A percentile compares a stretch with the other conserved stretches of the same genome.
Evolutionary conservation across 2,797 vertebrate genomes (phyloP).

Genomic region (Graptemys geographica): DNA sequence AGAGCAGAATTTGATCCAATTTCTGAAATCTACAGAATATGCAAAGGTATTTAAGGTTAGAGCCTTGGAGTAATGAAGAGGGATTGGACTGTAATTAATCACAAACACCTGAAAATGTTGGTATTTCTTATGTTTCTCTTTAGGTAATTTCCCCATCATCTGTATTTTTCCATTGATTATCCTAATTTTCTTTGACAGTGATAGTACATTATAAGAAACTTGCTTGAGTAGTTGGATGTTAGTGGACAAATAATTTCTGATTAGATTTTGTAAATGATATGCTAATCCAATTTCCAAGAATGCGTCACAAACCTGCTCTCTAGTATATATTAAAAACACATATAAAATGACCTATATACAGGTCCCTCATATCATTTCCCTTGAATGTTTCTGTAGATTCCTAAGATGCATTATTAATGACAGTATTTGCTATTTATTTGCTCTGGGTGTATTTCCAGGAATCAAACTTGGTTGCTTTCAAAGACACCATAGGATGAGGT

Average conservation of each 20-base stretch:
- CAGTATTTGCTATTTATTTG: not conserved
- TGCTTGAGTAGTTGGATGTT: not conserved
- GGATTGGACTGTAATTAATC: not conserved
- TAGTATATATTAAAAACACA: not conserved
- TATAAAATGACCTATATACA: not conserved
- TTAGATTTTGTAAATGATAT: not conserved
- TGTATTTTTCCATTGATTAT: not conserved
- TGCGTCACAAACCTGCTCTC: not conserved
- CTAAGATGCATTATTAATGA: constrained; percentile 4
- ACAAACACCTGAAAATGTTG: not conserved
- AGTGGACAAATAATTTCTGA: not conserved
- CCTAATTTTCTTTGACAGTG: not conserved
- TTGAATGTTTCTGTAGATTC: not conserved
- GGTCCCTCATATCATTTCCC: not conserved
- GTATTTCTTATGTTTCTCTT: not conserved
- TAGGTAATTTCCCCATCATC: not conserved
- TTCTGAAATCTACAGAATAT: not conserved
- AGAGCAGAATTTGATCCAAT: constrained; percentile 14
- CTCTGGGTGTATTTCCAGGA: not conserved
- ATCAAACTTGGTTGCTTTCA: not conserved
- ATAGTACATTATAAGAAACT: not conserved
- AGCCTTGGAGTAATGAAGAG: not conserved
- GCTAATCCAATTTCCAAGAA: constrained; percentile 9
- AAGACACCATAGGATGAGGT: not conserved
- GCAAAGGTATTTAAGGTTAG: not conserved